Conservation (phyloP, 1,140 invertebrate genomes). For the Pachyrhynchus sulphureomaculatus region DNA sequence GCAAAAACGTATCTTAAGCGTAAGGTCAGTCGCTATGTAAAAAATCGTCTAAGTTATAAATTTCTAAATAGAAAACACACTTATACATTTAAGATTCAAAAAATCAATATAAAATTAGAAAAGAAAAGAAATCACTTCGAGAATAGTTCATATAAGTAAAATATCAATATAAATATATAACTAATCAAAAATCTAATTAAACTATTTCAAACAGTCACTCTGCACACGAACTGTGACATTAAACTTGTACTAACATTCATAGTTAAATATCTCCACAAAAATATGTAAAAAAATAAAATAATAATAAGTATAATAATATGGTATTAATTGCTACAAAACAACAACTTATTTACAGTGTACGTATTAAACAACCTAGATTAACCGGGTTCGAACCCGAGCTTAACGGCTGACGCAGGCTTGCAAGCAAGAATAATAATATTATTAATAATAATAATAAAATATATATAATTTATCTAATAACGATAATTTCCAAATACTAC, state of each 20-base stretch:
- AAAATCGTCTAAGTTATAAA: slow-evolving; percentile 47
- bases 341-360: slow-evolving; percentile 53
- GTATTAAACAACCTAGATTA: slow-evolving; percentile 49
- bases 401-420: slow-evolving; percentile 32
- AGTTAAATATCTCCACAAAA: slow-evolving; percentile 53
- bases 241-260: slow-evolving; percentile 54
- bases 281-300: slow-evolving; percentile 56
- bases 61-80: slow-evolving; percentile 51
- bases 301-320: slow-evolving; percentile 52
- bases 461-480: slow-evolving; percentile 51
- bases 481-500: slow-evolving; percentile 45
- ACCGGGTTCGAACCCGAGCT: slow-evolving; percentile 19
- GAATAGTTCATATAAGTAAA: slow-evolving; percentile 42
- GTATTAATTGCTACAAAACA: slow-evolving; percentile 52
- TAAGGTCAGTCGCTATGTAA: slow-evolving; percentile 43
- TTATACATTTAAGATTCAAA: slow-evolving; percentile 50
- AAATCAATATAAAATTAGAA: slow-evolving; percentile 50
- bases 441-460: slow-evolving; percentile 48
- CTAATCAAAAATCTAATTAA: slow-evolving; percentile 48
- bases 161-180: slow-evolving; percentile 52
- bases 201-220: slow-evolving; percentile 49
- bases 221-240: slow-evolving; percentile 50
- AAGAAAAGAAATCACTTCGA: slow-evolving; percentile 44
- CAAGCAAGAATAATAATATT: slow-evolving; percentile 39
- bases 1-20: slow-evolving; percentile 43